These are phyloP conservation scores for Rhizomys pruinosus DNA, from an alignment of 2,113 vertebrate species.

Conservation along the genomic window DNA sequence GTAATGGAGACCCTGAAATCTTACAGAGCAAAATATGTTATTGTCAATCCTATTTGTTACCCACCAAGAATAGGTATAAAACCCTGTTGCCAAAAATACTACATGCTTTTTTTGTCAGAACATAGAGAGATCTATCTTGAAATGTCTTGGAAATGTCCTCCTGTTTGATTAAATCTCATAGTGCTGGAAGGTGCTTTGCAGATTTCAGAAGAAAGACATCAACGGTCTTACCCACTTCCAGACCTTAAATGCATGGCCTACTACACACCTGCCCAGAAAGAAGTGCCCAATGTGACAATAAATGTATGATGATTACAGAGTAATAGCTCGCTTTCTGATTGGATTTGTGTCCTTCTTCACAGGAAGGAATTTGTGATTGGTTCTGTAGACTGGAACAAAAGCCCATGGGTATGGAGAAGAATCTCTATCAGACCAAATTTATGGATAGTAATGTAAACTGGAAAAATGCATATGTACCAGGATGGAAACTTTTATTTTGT, in stretches of 20 bases:
- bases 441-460: background rate
- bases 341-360: background rate
- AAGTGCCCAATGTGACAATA: background rate
- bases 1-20: accelerated
- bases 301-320: background rate
- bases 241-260: background rate
- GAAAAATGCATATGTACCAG: background rate
- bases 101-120: background rate
- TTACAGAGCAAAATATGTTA: background rate
- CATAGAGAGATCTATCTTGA: background rate
- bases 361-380: background rate
- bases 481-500: background rate
- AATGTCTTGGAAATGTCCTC: too few relatives aligned
- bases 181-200: too few relatives aligned
- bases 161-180: background rate
- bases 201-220: background rate
- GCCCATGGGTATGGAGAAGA: background rate
- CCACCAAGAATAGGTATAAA: background rate
- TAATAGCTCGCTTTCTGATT: background rate
- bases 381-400: background rate
- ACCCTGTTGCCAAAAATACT: background rate
- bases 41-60: background rate
- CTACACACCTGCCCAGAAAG: background rate
- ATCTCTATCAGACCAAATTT: background rate
- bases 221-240: too few relatives aligned